phyloP scores from a whole-genome alignment of 2,888 invertebrate species.

The Cerastis leucographa region DNA sequence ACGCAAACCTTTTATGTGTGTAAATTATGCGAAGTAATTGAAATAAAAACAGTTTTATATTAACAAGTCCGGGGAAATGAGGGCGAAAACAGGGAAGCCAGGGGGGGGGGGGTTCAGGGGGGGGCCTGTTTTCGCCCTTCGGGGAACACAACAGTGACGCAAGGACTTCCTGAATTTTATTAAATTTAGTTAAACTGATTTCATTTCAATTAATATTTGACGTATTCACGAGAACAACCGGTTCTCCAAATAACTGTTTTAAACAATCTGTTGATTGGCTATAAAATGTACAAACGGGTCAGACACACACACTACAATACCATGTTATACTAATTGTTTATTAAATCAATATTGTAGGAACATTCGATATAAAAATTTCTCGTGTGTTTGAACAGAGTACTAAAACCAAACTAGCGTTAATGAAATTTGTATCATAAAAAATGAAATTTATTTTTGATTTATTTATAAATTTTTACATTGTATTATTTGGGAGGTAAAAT shows the following conservation, averaged over 20 bases:
- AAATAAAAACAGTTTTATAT: conserved; percentile 32
- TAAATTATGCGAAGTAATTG: conserved; percentile 13
- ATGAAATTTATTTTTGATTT: conserved; percentile 29
- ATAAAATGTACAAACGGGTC: conserved; percentile 50
- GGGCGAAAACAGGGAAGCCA: too few species aligned
- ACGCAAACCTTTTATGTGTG: not conserved
- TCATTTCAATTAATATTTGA: conserved; percentile 20
- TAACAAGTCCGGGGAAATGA: not conserved
- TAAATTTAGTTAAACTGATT: conserved; percentile 8
- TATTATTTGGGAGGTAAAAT: conserved; percentile 53
- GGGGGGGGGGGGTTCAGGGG: too few species aligned
- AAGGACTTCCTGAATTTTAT: not conserved
- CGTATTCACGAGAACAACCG: not conserved
- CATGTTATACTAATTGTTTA: conserved; percentile 9
- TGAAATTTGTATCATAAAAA: conserved; percentile 10
- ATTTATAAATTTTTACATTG: conserved; percentile 45
- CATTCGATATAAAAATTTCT: conserved; percentile 13
- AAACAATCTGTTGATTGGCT: conserved; percentile 19
- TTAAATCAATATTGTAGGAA: conserved; percentile 16
- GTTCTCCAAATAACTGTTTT: not conserved
- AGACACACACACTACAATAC: not conserved
- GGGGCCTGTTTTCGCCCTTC: not conserved
- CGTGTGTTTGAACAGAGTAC: conserved; percentile 26
- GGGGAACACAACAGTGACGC: not conserved
- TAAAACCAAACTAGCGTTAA: conserved; percentile 47